Base-by-base conservation (phyloP, 2,113 vertebrate genomes). In the Pholis gunnellus region DNA sequence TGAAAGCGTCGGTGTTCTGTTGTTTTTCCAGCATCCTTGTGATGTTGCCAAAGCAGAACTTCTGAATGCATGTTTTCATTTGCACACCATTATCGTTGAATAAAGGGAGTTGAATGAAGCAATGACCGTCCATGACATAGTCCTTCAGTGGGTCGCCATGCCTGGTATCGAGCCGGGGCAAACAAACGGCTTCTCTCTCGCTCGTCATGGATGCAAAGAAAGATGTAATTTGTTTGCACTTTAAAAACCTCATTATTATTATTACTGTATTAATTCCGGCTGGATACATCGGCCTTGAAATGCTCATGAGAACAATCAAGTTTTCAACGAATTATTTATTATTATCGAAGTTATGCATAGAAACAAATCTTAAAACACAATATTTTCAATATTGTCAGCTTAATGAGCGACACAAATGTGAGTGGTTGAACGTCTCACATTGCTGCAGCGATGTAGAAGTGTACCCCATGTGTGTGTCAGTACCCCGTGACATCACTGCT, bases 11-110 rank as follows among this genome's bases (percentile, higher is more conserved):
- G 15, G 31, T 4, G 31, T 31, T 31, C 4, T 31, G 3, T 6
- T 31, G 76, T 69, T 79, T 69, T 73, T 46, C 50, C 52, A 57
- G 36, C 34, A 25, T 38, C 72, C 69, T 65, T 22, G 36, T 65
- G 36, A 61, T 73, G 68, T 69, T 75, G 65, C 66, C 71, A 82
- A 72, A 79, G 70, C 61, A 73, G n/a, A 68, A 54, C 71, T 36
- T 83, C 0, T 29, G 6, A 42, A 75, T 52, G 11, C 2, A 68
- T 31, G 36, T 29, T 75, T 34, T 1, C n/a, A 61, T 78, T 68
- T 64, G 40, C 22, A 36, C 42, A 36, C 50, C 42, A 52, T 63
- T 52, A 42, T 42, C 25, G 36, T 54, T 87, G 75, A 72, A 29
- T 22, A 50, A 68, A 63, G 38, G 60, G 42, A 64, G 14, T 29